These are phyloP conservation scores for Muraenolepis orangiensis DNA, from an alignment of 2,797 vertebrate genomes.

Conservation along the genomic window DNA sequence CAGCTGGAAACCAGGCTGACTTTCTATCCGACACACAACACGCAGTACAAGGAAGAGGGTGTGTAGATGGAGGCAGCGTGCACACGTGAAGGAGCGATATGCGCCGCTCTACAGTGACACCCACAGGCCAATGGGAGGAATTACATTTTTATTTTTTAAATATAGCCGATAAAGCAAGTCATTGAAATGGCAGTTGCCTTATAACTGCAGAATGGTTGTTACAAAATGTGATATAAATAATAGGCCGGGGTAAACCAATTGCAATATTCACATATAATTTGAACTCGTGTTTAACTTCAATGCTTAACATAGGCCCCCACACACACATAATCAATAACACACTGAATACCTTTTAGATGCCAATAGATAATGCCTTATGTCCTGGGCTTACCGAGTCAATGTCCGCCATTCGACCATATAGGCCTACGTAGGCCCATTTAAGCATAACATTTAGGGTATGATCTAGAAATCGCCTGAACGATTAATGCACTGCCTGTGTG, in stretches of 20 bases:
- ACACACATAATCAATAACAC: not conserved
- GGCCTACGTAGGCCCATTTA: not conserved
- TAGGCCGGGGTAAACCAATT: not conserved
- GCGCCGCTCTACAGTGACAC: conserved; percentile 70
- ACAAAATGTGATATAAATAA: not conserved
- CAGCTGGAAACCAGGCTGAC: conserved; percentile 83
- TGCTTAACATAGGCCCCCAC: not conserved
- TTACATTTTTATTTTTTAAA: too few relatives aligned
- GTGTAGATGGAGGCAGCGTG: conserved; percentile 44
- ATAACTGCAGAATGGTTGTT: not conserved
- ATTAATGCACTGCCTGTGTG: not conserved
- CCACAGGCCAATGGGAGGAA: conserved; percentile 43
- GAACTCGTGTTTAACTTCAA: not conserved
- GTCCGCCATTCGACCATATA: not conserved
- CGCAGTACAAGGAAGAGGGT: conserved; percentile 32
- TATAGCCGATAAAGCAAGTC: not conserved
- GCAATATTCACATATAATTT: not conserved
- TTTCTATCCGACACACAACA: conserved; percentile 75
- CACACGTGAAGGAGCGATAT: conserved; percentile 36
- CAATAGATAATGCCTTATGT: not conserved
- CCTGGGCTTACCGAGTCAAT: not conserved
- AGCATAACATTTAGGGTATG: not conserved
- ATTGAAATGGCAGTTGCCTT: not conserved
- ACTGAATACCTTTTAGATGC: not conserved
- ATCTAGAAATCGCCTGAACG: not conserved